Percentiles rank a stretch among this genome's conserved stretches.
These are phyloP conservation scores for Cyclina sinensis DNA, from an alignment of 1,140 invertebrate species.

Conservation along the genomic window DNA sequence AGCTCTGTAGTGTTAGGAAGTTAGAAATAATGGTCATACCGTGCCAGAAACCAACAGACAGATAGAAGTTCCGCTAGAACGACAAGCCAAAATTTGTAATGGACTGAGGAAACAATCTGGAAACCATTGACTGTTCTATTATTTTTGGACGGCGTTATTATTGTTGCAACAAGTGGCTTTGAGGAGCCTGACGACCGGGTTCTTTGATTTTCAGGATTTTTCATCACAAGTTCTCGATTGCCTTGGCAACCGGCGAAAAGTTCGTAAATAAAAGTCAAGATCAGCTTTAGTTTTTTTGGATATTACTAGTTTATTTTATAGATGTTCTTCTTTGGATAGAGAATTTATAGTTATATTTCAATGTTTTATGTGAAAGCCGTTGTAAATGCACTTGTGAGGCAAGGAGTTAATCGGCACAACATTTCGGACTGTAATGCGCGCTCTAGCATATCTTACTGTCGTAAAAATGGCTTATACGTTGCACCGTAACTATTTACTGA, in stretches of 20 bases:
- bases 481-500: neutral
- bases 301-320: neutral
- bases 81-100: constrained; percentile 5
- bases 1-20: no score
- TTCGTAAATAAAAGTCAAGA: neutral
- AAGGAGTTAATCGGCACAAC: no score
- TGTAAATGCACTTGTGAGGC: no score
- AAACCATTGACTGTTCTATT: constrained; percentile 7
- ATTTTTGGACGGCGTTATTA: constrained; percentile 1
- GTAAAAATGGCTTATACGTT: no score
- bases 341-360: no score
- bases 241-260: neutral
- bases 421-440: no score
- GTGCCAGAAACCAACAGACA: neutral
- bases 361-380: no score
- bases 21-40: neutral
- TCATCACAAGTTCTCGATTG: neutral
- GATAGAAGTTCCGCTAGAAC: neutral
- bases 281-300: neutral
- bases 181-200: neutral
- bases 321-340: neutral
- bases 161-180: constrained; percentile 8
- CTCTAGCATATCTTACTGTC: no score
- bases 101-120: constrained; percentile 24
- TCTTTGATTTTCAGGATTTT: neutral